Evolutionary conservation across 1,140 invertebrate species (phyloP).

Genomic region (Drosophila subpulchrella): DNA sequence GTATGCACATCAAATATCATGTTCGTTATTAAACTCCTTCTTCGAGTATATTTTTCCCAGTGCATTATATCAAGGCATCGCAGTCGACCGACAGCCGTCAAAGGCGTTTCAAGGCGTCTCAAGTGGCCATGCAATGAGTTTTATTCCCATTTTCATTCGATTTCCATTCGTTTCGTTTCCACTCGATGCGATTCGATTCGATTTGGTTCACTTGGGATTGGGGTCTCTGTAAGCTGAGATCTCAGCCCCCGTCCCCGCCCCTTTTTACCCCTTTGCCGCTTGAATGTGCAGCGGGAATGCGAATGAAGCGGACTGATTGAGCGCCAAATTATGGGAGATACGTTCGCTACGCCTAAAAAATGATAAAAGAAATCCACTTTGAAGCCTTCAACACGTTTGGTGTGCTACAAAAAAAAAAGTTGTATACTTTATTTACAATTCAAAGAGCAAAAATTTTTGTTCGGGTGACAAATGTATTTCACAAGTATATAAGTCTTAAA

Average conservation of each 20-base stretch:
- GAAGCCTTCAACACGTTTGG: background rate
- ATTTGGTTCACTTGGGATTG: slow-evolving; percentile 46
- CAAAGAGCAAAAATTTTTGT: background rate
- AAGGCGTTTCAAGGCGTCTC: slow-evolving; percentile 52
- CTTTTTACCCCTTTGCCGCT: slow-evolving; percentile 14
- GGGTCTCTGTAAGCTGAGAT: slow-evolving; percentile 27
- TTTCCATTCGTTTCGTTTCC: slow-evolving; percentile 50
- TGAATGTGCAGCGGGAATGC: slow-evolving; percentile 58
- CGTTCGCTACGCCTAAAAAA: slow-evolving; percentile 3
- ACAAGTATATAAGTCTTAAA: background rate
- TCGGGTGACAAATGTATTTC: background rate
- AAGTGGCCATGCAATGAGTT: slow-evolving; percentile 64
- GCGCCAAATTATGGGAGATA: slow-evolving; percentile 32
- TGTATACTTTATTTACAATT: background rate
- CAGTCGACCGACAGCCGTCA: slow-evolving; percentile 29
- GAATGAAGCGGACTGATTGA: slow-evolving; percentile 25
- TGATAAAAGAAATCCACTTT: slow-evolving; percentile 14
- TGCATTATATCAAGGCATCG: slow-evolving; percentile 4
- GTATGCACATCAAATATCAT: too few relatives aligned
- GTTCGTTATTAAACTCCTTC: too few relatives aligned
- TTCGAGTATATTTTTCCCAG: background rate
- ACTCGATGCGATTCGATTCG: slow-evolving; percentile 47
- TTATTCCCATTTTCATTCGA: slow-evolving; percentile 59
- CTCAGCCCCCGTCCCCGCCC: background rate
- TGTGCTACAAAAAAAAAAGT: background rate